Base-by-base conservation (phyloP, 2,888 invertebrate species). In the Nasonovia ribisnigri region DNA sequence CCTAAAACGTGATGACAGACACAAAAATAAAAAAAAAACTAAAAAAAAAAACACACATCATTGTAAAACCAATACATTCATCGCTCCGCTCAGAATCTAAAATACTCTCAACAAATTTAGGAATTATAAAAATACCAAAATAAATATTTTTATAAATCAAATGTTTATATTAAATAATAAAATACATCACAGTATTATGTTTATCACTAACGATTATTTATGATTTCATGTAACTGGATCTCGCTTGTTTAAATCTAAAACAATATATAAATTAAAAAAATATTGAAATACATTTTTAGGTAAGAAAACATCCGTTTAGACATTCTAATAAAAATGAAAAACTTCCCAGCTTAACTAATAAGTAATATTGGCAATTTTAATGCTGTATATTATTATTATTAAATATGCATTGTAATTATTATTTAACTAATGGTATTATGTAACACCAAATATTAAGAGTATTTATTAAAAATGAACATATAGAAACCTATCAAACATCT, bases 361-460 rank as follows among this genome's bases (percentile, higher is more conserved):
- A 43, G 11, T 91, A 57, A 46, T 91, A 86, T 57, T 86, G 84
- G 84, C 3, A 11, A 86, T 57, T 91, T 24, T 86, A 46, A 54
- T 42, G 16, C 3, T 77, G 26, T 84, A 8, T 29, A 90, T 43
- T 29, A 36, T 77, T 24, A 36, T 36, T 20, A 26, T 90, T 90
- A 0, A 67, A 36, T 36, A 67, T n/a, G 67, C n/a, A n/a, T n/a
- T n/a, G n/a, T n/a, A 67, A 67, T 67, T 67, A 67, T 67, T 67
- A 67, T 67, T n/a, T 67, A 67, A 67, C 10, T 26, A 42, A 54
- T 36, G 24, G 57, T 10, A 57, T 57, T 26, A 54, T 57, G 4
- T 42, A 42, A 54, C 5, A 26, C 16, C 26, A 60, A 29, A 43
- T 89, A 29, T 60, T n/a, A n/a, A 26, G 26, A 24, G 36, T 54